These are phyloP conservation scores for Phrynocephalus versicolor DNA, from an alignment of 2,113 vertebrate genomes.

Conservation along the genomic window DNA sequence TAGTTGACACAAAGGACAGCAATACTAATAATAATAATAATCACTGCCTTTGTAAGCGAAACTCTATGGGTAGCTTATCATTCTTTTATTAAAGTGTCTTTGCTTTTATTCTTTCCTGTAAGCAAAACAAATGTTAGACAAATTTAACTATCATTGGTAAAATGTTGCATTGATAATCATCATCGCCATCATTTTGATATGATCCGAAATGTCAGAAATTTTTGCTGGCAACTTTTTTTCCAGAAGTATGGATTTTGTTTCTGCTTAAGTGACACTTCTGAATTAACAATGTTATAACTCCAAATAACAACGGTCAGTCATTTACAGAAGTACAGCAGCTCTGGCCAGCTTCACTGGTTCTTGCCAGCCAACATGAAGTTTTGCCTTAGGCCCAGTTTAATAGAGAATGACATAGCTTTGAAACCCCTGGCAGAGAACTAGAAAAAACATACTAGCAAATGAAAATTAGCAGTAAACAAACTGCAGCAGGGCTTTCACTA, in stretches of 20 bases:
- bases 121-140: conserved; percentile 42
- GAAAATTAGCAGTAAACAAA: conserved; percentile 18
- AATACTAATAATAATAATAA: neutral
- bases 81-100: neutral
- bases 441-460: conserved; percentile 1
- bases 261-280: neutral
- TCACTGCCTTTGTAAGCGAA: neutral
- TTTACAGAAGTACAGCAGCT: conserved; percentile 2
- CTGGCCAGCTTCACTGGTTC: neutral
- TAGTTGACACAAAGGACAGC: neutral
- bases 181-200: neutral
- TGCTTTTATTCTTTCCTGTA: neutral
- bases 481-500: conserved; percentile 7
- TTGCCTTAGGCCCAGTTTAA: neutral
- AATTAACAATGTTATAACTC: neutral
- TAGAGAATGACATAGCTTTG: neutral
- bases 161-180: neutral
- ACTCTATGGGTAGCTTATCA: neutral
- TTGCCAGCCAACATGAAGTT: rapidly evolving
- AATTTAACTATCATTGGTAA: neutral
- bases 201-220: neutral
- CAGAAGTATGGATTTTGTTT: conserved; percentile 9
- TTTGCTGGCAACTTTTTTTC: neutral
- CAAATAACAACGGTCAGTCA: conserved; percentile 13
- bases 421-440: neutral